A percentile compares a stretch with the other conserved stretches of the same genome.
These are phyloP conservation scores for Lucinisca nassula DNA, from an alignment of 2,888 invertebrate species.

Conservation along the genomic window DNA sequence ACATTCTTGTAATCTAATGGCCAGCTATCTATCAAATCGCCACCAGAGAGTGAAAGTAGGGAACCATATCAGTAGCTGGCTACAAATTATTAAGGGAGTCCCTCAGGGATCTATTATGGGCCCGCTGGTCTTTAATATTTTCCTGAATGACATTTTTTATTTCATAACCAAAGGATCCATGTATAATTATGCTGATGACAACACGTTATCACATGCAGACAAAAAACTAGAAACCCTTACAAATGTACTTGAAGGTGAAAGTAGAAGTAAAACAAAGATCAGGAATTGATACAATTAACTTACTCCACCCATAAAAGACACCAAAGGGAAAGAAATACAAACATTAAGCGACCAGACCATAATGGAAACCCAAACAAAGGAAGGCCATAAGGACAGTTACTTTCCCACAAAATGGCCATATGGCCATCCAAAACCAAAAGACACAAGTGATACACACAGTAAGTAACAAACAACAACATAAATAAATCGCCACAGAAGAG, in stretches of 20 bases:
- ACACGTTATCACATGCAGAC: background rate
- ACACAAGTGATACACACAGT: too few species aligned
- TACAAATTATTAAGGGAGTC: background rate
- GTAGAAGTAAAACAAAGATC: background rate
- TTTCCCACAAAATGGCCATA: too few species aligned
- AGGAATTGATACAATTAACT: too few species aligned
- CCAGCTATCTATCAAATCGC: constrained; percentile 21
- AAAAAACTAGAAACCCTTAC: background rate
- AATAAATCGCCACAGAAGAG: too few species aligned
- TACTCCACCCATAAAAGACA: too few species aligned
- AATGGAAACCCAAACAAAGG: too few species aligned
- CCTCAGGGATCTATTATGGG: constrained; percentile 2
- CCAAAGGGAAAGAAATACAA: too few species aligned
- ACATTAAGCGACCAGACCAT: too few species aligned
- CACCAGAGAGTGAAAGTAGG: background rate
- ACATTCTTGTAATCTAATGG: constrained; percentile 8
- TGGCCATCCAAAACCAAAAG: too few species aligned
- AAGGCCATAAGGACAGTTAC: too few species aligned
- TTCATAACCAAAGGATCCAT: background rate
- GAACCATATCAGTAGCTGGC: background rate
- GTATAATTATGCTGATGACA: background rate
- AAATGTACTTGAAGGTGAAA: background rate
- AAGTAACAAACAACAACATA: too few species aligned
- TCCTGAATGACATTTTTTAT: background rate
- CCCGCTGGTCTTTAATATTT: background rate